A percentile compares a stretch with the other conserved stretches of the same genome.
Conservation (phyloP, 1,140 invertebrate genomes). For the Cydia pomonella region DNA sequence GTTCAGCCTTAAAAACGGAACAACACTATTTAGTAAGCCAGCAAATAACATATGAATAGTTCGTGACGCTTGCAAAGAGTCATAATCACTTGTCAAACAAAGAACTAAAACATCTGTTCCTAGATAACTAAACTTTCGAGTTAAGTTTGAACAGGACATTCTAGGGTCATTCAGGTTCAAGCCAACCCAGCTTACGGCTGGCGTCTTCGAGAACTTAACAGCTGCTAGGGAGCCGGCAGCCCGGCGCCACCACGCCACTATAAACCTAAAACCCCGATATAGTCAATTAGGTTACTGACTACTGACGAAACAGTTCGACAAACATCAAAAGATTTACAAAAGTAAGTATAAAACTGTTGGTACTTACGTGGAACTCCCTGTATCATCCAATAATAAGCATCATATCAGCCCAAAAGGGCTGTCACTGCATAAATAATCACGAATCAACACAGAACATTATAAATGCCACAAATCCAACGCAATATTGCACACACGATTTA, state of each 20-base stretch:
- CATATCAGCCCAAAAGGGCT: constrained; percentile 66
- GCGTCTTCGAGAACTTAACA: constrained; percentile 58
- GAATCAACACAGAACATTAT: constrained; percentile 77
- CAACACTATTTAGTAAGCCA: background rate
- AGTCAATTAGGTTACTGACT: constrained; percentile 77
- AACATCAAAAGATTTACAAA: constrained; percentile 36
- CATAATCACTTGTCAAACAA: constrained; percentile 30
- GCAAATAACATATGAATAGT: background rate
- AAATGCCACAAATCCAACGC: constrained; percentile 60
- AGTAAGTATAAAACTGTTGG: constrained; percentile 44
- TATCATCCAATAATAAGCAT: constrained; percentile 78
- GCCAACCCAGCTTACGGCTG: constrained; percentile 36
- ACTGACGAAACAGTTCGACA: constrained; percentile 46
- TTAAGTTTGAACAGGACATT: constrained; percentile 1
- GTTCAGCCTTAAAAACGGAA: background rate
- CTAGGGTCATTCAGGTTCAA: background rate
- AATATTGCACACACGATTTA: constrained; percentile 73
- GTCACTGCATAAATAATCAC: constrained; percentile 78
- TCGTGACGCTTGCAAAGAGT: background rate
- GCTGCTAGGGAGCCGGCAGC: constrained; percentile 61
- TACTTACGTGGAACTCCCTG: constrained; percentile 68
- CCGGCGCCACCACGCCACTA: constrained; percentile 73
- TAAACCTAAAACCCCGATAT: constrained; percentile 55
- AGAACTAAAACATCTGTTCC: constrained; percentile 33
- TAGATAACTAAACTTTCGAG: constrained; percentile 22